A percentile compares a stretch with the other conserved stretches of the same genome.
Conservation (phyloP, 1,140 invertebrate species). For the Radopholus similis region DNA sequence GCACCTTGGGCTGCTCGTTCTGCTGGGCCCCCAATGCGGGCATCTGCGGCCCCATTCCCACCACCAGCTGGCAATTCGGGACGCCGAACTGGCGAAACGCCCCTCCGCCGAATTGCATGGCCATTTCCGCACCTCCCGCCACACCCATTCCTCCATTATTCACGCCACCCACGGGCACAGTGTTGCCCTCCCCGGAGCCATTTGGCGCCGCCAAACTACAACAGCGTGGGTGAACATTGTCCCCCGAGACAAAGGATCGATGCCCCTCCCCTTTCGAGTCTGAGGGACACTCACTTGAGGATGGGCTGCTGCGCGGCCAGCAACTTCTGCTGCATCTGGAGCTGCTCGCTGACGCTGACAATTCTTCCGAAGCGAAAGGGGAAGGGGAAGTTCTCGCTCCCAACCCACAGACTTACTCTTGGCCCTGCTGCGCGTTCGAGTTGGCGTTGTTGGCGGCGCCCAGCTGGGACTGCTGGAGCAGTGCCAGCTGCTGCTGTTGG, state of each 20-base stretch:
- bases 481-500: constrained; percentile 23
- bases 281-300: constrained; percentile 5
- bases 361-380: constrained; percentile 18
- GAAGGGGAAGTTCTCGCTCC: neutral
- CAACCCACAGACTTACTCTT: constrained; percentile 5
- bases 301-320: constrained; percentile 2
- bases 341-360: constrained; percentile 7
- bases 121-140: neutral
- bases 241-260: no score
- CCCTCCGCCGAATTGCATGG: neutral
- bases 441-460: no score
- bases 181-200: no score
- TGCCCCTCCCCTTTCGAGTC: no score
- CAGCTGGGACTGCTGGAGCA: neutral
- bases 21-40: no score
- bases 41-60: no score
- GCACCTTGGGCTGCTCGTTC: neutral
- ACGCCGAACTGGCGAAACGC: no score
- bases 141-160: neutral
- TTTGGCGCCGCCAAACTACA: no score
- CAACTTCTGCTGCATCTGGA: constrained; percentile 20
- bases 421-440: neutral
- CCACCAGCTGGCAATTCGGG: no score
- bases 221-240: no score
- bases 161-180: no score